Conservation (phyloP, 2,113 vertebrate species). For the Lophura nycthemera region DNA sequence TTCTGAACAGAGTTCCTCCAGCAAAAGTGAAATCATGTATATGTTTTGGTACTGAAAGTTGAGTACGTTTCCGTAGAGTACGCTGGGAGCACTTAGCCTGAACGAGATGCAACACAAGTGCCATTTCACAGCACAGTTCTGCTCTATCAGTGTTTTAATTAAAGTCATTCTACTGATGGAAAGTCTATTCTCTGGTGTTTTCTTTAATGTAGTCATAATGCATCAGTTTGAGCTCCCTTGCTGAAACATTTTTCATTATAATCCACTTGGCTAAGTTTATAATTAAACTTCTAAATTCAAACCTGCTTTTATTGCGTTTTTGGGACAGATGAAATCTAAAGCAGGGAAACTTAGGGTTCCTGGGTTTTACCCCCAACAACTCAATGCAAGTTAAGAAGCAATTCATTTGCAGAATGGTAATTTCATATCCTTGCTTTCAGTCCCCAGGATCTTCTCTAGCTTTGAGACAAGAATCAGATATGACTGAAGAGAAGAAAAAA, state of each 20-base stretch:
- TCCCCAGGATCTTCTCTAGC: background rate
- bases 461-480: background rate
- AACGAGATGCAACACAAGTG: constrained; percentile 54
- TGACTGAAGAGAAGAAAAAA: background rate
- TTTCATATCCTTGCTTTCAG: background rate
- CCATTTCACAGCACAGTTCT: constrained; percentile 72
- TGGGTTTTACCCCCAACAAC: background rate
- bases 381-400: background rate
- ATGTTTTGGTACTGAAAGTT: background rate
- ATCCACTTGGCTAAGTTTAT: constrained; percentile 81
- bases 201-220: constrained; percentile 80
- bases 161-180: constrained; percentile 78
- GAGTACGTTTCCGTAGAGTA: constrained; percentile 40
- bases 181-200: constrained; percentile 82
- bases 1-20: background rate
- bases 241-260: constrained; percentile 83
- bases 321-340: constrained; percentile 24
- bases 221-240: constrained; percentile 78
- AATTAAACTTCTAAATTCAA: constrained; percentile 84
- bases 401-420: background rate
- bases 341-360: background rate
- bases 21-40: background rate
- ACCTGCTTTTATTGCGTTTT: constrained; percentile 73
- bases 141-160: constrained; percentile 81
- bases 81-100: constrained; percentile 56